A percentile compares a stretch with the other conserved stretches of the same genome.
Evolutionary conservation across 1,140 invertebrate genomes (phyloP).

Genomic region (Pseudomyrmex flavicornis): DNA sequence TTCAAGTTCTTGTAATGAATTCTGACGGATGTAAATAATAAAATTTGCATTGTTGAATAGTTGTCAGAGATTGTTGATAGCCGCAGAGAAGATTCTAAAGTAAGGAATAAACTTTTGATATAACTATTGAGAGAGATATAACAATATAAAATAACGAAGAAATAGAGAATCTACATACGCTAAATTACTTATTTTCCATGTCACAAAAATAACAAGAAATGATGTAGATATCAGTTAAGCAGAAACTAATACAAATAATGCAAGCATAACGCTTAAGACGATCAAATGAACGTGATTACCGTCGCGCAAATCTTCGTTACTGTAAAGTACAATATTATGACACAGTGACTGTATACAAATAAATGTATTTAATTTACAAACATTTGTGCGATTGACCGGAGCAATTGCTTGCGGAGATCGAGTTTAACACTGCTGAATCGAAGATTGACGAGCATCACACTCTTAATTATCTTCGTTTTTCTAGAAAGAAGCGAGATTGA

Average conservation of each 20-base stretch:
- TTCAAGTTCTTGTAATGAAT: slow-evolving; percentile 39
- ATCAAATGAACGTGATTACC: neutral
- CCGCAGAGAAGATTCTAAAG: neutral
- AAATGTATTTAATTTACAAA: slow-evolving; percentile 23
- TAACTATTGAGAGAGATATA: too few species aligned
- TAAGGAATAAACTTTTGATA: neutral
- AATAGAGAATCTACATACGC: too few species aligned
- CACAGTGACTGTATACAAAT: neutral
- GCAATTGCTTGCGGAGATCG: neutral
- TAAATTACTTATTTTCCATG: too few species aligned
- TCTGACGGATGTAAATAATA: slow-evolving; percentile 29
- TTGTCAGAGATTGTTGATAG: neutral
- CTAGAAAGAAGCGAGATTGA: neutral
- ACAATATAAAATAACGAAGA: too few species aligned
- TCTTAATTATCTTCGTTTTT: slow-evolving; percentile 46
- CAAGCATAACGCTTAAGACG: neutral
- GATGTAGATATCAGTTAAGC: too few species aligned
- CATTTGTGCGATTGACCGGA: neutral
- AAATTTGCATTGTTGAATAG: slow-evolving; percentile 7
- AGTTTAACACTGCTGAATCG: slow-evolving; percentile 16
- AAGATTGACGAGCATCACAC: neutral
- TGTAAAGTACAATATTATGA: slow-evolving; percentile 1
- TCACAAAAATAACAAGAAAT: too few species aligned
- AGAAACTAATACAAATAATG: neutral
- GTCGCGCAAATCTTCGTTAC: neutral